Conservation (phyloP, 2,797 vertebrate species). For the Eurystomus glaucurus region DNA sequence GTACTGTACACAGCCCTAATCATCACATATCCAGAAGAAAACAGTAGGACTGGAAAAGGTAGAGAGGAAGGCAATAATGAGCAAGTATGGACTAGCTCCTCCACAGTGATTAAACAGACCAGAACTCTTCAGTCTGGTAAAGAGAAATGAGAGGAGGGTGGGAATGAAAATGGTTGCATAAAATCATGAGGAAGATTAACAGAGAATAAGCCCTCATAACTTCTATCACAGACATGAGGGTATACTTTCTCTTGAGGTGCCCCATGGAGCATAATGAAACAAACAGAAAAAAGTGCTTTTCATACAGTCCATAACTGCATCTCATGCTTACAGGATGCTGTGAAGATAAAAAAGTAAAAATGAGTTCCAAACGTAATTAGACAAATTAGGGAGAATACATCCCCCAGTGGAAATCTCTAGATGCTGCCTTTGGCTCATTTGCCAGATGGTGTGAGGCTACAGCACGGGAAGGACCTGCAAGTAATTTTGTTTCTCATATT, state of each 20-base stretch:
- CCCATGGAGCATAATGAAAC: neutral
- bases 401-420: neutral
- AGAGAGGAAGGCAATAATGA: neutral
- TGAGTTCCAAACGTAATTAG: neutral
- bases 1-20: neutral
- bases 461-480: neutral
- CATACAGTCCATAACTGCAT: neutral
- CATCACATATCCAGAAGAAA: neutral
- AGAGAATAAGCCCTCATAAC: neutral
- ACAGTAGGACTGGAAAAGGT: neutral
- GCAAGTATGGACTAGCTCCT: neutral
- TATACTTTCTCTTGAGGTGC: neutral
- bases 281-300: neutral
- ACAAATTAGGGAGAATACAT: neutral
- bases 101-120: neutral
- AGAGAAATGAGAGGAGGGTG: neutral
- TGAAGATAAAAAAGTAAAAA: neutral
- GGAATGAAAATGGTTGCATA: neutral
- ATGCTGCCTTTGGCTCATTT: neutral
- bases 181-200: neutral
- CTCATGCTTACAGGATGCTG: neutral
- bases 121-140: neutral
- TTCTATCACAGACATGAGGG: neutral
- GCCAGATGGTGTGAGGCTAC: neutral
- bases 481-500: neutral